Base-by-base conservation (phyloP, 2,888 invertebrate species). In the Morpho helenor region DNA sequence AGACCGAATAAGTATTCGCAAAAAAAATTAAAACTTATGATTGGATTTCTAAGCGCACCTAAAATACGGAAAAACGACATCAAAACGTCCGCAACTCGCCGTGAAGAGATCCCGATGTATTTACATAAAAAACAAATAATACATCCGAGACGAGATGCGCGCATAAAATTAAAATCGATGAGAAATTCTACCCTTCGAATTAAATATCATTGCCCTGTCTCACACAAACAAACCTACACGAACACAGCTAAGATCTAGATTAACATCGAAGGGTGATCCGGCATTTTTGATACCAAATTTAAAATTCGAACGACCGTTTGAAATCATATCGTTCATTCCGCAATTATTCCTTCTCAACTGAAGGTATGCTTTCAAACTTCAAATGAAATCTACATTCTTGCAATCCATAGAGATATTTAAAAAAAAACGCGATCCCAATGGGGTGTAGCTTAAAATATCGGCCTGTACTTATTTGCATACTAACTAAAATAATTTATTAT, bases 401-500 rank as follows among this genome's bases (percentile, higher is more conserved):
- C 79, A 70, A 79, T 74, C 80, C 80, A 84, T 83, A 83, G 80
- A 84, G 75, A 80, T 79, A 76, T 76, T 72, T 75, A 79, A 79
- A 71, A 84, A 84, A 80, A 71, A 67, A 74, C 74, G 75, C 76
- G 76, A 73, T 76, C 74, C 83, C 83, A 79, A 84, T 87, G 85
- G 89, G 89, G 88, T 87, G 87, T 86, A 79, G 79, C 81, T 84
- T 84, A 86, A 86, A 87, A 88, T 85, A 87, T 89, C 86, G 84
- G 85, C 73, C 81, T 77, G 72, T 69, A 74, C 87, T 85, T 87
- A 90, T 90, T 90, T 90, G 90, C 90, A 90, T 90, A 89, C 88
- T 90, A 89, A 90, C 89, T 90, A 90, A 90, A 90, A 89, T 90
- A 89, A 89, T 89, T 89, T 90, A 89, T 90, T 89, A 89, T 89